Evolutionary conservation across 2,113 vertebrate species (phyloP), one percentile per base, ranked within the genome.

Genomic region (Phaethon lepturus): DNA sequence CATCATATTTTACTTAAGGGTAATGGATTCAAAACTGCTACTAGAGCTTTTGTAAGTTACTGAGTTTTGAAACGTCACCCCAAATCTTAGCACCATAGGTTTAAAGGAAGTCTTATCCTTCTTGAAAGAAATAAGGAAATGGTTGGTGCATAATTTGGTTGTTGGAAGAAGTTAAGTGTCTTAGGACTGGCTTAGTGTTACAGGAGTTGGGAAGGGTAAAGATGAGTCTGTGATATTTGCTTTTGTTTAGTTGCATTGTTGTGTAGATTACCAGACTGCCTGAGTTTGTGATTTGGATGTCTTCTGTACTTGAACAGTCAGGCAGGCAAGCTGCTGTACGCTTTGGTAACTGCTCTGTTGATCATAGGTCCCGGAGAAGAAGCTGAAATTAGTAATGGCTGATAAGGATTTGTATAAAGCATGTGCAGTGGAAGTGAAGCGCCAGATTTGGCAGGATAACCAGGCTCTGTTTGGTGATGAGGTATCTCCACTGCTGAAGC

Each of bases 391-490:
- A 89, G 99, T 99, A 26, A 99, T 99, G 99, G 99, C 99, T 0
- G 99, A 99, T 94, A 99, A 99, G 96, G 99, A 99, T 56, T 98
- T 99, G 82, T 99, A 99, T 82, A 99, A 99, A 73, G 99, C 99
- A 3, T 99, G 99, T 10, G 99, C 99, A 0, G 99, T 99, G 75
- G 99, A 99, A 97, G 99, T 99, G 97, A 99, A 99, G 90, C 97
- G 99, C 50, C 99, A 99, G 98, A 99, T 99, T 96, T 99, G 99
- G 99, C 99, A 99, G 96, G 99, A 99, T 96, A 99, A 99, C 98
- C 99, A 99, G 97, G 99, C 99, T 6, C 98, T 99, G 33, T 99
- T 99, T 40, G 99, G 99, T 1, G 99, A 99, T 1, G 99, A 99
- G 81, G 99, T 99, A 0, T 99, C 99, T 1, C 99, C 99, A 0